A percentile compares a stretch with the other conserved stretches of the same genome.
These are phyloP conservation scores for Apistogramma diplotaenia DNA, from an alignment of 2,113 vertebrate genomes.

Conservation along the genomic window DNA sequence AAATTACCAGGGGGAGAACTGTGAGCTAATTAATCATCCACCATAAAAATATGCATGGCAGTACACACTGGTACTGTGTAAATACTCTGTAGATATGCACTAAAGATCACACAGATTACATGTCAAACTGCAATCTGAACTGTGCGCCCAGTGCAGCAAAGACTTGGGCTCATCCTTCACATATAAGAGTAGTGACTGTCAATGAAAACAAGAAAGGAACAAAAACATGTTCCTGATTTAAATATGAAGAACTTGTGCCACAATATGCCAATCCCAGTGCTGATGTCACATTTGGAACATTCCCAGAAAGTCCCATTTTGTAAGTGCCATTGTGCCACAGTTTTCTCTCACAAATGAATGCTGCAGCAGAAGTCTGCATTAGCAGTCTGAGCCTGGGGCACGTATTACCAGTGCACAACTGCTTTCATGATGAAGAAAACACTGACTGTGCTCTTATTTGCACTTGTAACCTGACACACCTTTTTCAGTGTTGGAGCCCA, in stretches of 20 bases:
- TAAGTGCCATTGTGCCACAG: background rate
- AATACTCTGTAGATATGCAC: slow-evolving; percentile 12
- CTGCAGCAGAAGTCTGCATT: background rate
- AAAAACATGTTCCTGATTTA: background rate
- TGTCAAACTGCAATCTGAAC: background rate
- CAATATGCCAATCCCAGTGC: background rate
- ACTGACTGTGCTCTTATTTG: background rate
- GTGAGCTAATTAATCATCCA: slow-evolving; percentile 55
- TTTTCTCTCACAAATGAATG: background rate
- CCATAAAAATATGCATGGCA: slow-evolving; percentile 30
- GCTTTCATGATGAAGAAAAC: background rate
- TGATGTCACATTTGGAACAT: background rate
- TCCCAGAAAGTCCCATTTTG: background rate
- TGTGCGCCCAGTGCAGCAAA: background rate
- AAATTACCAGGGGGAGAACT: slow-evolving; percentile 45
- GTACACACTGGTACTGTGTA: background rate
- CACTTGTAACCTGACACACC: background rate
- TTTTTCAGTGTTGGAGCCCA: background rate
- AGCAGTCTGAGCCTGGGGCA: background rate
- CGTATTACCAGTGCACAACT: background rate
- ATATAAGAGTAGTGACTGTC: background rate
- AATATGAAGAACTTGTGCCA: background rate
- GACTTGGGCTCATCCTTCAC: background rate
- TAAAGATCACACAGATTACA: slow-evolving; percentile 12
- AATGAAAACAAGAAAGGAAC: background rate